Conservation (phyloP, 1,140 invertebrate species). For the Lucilia cuprina region DNA sequence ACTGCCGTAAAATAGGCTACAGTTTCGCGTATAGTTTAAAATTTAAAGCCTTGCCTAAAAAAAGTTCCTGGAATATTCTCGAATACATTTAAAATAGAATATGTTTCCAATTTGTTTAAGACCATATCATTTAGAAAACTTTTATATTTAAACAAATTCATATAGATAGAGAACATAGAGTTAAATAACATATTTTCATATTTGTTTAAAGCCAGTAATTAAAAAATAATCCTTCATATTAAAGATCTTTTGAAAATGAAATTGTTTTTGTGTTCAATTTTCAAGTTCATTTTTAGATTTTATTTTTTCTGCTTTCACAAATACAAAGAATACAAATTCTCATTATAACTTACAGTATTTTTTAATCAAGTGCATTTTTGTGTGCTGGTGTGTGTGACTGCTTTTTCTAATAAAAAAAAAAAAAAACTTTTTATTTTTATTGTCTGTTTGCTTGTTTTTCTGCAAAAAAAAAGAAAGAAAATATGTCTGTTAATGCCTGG, state of each 20-base stretch:
- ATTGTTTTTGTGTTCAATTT: not conserved
- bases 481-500: not conserved
- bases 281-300: conserved; percentile 1
- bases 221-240: not conserved
- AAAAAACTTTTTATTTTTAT: not conserved
- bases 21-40: too few relatives aligned
- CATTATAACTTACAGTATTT: conserved; percentile 22
- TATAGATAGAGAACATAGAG: too few relatives aligned
- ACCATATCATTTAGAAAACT: too few relatives aligned
- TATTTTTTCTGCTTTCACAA: not conserved
- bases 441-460: not conserved
- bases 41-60: too few relatives aligned
- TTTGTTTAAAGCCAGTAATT: not conserved
- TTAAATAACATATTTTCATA: too few relatives aligned
- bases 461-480: not conserved
- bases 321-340: not conserved
- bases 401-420: not conserved
- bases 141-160: too few relatives aligned
- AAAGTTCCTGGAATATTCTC: too few relatives aligned
- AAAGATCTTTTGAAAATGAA: not conserved
- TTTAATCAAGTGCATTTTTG: conserved; percentile 30
- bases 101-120: too few relatives aligned
- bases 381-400: not conserved
- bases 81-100: too few relatives aligned
- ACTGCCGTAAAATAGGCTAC: too few relatives aligned